Evolutionary conservation across 2,113 vertebrate genomes (phyloP).

Genomic region (Marmota flaviventris): DNA sequence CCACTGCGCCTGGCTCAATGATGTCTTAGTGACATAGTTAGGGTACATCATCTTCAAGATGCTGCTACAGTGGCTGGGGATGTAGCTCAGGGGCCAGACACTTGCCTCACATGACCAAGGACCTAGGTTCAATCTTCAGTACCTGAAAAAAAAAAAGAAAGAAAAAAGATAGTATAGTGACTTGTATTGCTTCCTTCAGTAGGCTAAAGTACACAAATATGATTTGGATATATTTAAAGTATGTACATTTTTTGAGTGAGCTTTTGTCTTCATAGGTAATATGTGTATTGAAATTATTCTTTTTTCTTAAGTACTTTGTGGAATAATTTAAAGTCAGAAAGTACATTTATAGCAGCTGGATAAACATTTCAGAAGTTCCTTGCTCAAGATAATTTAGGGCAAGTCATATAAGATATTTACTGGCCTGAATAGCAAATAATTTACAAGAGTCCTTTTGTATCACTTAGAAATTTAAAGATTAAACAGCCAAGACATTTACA

Average conservation of each 20-base stretch:
- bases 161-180: not conserved
- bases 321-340: not conserved
- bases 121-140: not conserved
- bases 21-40: not conserved
- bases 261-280: not conserved
- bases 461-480: not conserved
- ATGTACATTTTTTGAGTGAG: not conserved
- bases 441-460: not conserved
- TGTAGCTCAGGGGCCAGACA: not conserved
- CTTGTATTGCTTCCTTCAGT: not conserved
- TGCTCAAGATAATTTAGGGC: not conserved
- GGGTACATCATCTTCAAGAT: not conserved
- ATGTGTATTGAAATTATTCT: not conserved
- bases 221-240: conserved; percentile 26
- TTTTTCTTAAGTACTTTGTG: not conserved
- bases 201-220: not conserved
- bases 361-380: not conserved
- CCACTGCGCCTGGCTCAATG: too few relatives aligned
- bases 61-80: not conserved
- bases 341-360: not conserved
- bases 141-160: not conserved
- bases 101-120: too few relatives aligned
- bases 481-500: not conserved
- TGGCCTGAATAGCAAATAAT: not conserved
- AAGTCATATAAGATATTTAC: not conserved